Percentiles rank a stretch among this genome's conserved stretches.
phyloP scores from a whole-genome alignment of 2,797 vertebrate genomes.

The Coregonus suidteri region DNA sequence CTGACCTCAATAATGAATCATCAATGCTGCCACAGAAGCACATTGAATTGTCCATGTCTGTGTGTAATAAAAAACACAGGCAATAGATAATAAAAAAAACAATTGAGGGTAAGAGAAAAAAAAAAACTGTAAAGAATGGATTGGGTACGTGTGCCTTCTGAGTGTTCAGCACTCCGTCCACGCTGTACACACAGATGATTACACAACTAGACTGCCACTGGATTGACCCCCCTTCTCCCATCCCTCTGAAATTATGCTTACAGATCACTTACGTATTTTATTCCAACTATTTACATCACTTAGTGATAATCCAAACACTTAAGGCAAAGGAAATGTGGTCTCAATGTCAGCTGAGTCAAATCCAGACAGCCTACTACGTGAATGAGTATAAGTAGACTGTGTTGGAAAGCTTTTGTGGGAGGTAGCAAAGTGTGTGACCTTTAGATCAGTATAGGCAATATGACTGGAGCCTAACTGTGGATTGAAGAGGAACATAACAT shows the following conservation, averaged over 20 bases:
- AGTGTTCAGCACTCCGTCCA: conserved; percentile 18
- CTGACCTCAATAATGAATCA: conserved; percentile 54
- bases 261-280: conserved; percentile 54
- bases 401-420: neutral
- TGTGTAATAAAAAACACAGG: conserved; percentile 53
- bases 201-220: conserved; percentile 13
- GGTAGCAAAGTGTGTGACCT: neutral
- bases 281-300: conserved; percentile 39
- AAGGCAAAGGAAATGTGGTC: conserved; percentile 33
- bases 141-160: conserved; percentile 17
- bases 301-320: conserved; percentile 37
- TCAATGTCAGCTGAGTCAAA: conserved; percentile 25
- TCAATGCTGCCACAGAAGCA: conserved; percentile 54
- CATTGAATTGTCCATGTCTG: conserved; percentile 34
- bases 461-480: neutral
- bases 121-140: too few relatives aligned
- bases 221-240: neutral
- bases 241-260: conserved; percentile 44
- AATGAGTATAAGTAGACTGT: too few relatives aligned
- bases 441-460: neutral
- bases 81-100: conserved; percentile 42
- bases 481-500: neutral
- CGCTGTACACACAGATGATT: conserved; percentile 11
- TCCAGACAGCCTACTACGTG: conserved; percentile 15
- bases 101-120: too few relatives aligned